Evolutionary conservation across 2,888 invertebrate species (phyloP), one percentile per base, ranked within the genome.

Genomic region (Calliopum simillimum): DNA sequence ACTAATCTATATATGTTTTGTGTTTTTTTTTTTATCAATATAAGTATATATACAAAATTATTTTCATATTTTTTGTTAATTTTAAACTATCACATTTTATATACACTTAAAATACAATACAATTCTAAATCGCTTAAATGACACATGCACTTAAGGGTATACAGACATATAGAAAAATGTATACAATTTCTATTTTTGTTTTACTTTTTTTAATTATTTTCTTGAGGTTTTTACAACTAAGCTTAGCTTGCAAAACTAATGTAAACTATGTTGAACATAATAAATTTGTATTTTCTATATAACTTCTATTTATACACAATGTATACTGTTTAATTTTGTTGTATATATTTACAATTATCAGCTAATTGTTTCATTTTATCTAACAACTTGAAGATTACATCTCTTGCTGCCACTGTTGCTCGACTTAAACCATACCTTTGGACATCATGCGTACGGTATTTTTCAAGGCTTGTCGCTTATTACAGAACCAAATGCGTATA

Each of bases 401-500:
- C 8, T 2, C 8, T 33, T 33, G 8, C 33, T 8, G 33, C 5
- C 4, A 1, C 33, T 3, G 5, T 33, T 33, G 33, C 8, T 33
- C 14, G 23, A 8, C 79, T 88, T 91, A 92, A 78, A 92, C 92
- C 91, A 93, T 92, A 78, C 93, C 92, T 88, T 94, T 94, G 66
- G 94, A 94, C 94, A 95, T 95, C 95, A 95, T 94, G 80, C 95
- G 90, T 76, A 97, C 97, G n/a, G 98, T 97, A 85, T 98, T 98
- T 87, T 98, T 98, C 77, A 98, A 89, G 1, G 98, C 97, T 87
- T 99, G 98, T 69, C 98, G 90, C 87, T 98, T 98, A 88, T 99
- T 99, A 88, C 98, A 99, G 88, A 99, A 99, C 98, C 99, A 99
- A 88, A 99, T 98, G 86, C 98, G 89, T 81, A 99, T 98, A 66